Evolutionary conservation across 2,888 invertebrate species (phyloP), one percentile per base, ranked within the genome.

Genomic region (Platerodrilus igneus): DNA sequence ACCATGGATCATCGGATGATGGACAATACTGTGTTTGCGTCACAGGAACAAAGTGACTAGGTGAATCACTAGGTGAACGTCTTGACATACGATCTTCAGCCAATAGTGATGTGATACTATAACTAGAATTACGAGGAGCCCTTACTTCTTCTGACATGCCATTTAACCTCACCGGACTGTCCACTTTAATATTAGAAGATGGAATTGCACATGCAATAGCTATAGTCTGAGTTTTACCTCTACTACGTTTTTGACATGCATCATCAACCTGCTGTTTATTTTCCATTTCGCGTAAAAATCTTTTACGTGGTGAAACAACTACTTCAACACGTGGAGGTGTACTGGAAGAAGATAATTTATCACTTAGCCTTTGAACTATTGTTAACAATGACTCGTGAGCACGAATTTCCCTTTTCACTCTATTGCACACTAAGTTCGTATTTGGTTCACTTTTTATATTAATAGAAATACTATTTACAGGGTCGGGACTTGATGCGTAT

Each of bases 91-190:
- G 51, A 52, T 78, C 74, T 49, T 81, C 80, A 43, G 84, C 83
- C 57, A 89, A 72, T 63, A 89, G 73, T 48, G 88, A 87, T 61
- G 86, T 86, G 66, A 89, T 89, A 72, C 88, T 88, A 70, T 88
- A 88, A 64, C 83, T 86, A 68, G 84, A 74, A 57, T 64, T 74
- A 59, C 60, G 69, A 7, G 56, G 50, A 10, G 60, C 42, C 15
- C 51, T 40, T 21, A 47, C 45, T 26, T 51, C 51, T 27, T 51
- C 51, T 9, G 50, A 48, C 9, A 48, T 51, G 37, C 59, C 63
- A 34, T 60, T 64, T 3, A 58, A 49, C 21, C 54, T 52, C 9
- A 59, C 50, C 17, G 59, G 57, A 45, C 56, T 56, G 23, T 43
- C 52, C n/a, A 52, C 46, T 38, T 55, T 56, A 14, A 28, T 32